Conservation (phyloP, 1,140 invertebrate genomes). For the Drosophila hydei region DNA sequence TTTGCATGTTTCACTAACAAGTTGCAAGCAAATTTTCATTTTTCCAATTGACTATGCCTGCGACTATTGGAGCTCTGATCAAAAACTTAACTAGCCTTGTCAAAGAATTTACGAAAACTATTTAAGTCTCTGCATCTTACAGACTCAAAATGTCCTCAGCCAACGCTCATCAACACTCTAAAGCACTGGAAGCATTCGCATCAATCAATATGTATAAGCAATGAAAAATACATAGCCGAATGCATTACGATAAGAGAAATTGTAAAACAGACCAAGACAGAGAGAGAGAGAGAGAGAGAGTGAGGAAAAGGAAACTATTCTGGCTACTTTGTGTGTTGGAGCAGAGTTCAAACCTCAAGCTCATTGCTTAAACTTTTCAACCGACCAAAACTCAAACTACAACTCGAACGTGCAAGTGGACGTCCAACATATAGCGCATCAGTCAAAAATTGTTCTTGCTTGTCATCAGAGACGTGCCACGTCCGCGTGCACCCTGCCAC, state of each 20-base stretch:
- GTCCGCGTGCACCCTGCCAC: slow-evolving; percentile 42
- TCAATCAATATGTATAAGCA: slow-evolving; percentile 69
- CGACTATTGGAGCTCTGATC: not conserved
- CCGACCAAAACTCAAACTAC: slow-evolving; percentile 35
- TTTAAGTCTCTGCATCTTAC: not conserved
- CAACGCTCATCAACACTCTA: slow-evolving; percentile 15
- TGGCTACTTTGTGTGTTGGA: slow-evolving; percentile 23
- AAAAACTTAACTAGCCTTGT: not conserved
- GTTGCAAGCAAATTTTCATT: slow-evolving; percentile 64
- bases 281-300: not conserved
- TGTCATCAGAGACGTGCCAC: slow-evolving; percentile 75
- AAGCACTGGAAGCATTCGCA: slow-evolving; percentile 32
- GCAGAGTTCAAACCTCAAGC: slow-evolving; percentile 63
- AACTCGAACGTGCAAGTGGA: slow-evolving; percentile 32
- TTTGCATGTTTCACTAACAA: slow-evolving; percentile 72
- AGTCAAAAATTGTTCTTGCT: slow-evolving; percentile 79
- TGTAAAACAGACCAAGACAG: not conserved
- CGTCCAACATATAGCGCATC: slow-evolving; percentile 72
- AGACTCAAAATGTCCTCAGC: not conserved
- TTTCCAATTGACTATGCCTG: slow-evolving; percentile 25
- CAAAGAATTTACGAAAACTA: not conserved
- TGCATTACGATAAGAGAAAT: slow-evolving; percentile 15
- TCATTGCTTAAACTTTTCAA: slow-evolving; percentile 56
- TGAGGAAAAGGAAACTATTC: slow-evolving; percentile 15
- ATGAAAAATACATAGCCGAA: slow-evolving; percentile 68